These are phyloP conservation scores for Eidolon helvum DNA, from an alignment of 2,113 vertebrate genomes.

Conservation along the genomic window DNA sequence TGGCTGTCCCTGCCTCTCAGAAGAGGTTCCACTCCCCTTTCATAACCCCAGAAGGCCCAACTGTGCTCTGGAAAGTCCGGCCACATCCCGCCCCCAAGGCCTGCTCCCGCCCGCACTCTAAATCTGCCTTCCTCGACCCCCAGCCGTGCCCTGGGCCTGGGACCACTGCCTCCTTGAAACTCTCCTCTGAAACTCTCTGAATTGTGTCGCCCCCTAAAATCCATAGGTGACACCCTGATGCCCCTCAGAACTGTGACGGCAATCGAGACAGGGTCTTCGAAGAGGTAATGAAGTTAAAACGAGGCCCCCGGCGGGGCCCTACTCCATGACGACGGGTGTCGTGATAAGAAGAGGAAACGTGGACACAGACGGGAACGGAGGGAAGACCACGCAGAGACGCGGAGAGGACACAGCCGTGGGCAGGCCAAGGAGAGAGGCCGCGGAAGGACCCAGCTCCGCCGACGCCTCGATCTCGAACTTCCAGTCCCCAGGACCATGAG, in stretches of 20 bases:
- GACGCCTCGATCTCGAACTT: not conserved
- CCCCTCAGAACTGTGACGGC: not conserved
- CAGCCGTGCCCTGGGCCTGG: rapidly evolving
- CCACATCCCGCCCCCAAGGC: not conserved
- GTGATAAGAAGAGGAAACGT: not conserved
- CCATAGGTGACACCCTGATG: not conserved
- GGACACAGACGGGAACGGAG: not conserved
- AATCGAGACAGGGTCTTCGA: not conserved
- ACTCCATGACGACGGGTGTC: rapidly evolving
- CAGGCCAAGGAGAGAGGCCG: not conserved
- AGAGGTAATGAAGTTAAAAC: not conserved
- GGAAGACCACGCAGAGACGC: not conserved
- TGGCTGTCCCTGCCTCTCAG: no score
- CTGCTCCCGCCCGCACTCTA: not conserved
- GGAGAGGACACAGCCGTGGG: not conserved
- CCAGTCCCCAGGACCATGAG: not conserved
- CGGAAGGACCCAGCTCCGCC: not conserved
- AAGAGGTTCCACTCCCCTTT: not conserved
- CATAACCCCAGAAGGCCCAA: not conserved
- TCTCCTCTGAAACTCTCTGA: not conserved
- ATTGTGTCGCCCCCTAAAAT: not conserved
- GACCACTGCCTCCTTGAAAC: not conserved
- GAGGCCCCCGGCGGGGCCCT: not conserved
- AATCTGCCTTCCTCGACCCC: not conserved
- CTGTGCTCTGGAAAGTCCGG: not conserved